Percentiles rank a stretch among this genome's conserved stretches.
Conservation (phyloP, 2,113 vertebrate species). For the Hemiprocne comata region DNA sequence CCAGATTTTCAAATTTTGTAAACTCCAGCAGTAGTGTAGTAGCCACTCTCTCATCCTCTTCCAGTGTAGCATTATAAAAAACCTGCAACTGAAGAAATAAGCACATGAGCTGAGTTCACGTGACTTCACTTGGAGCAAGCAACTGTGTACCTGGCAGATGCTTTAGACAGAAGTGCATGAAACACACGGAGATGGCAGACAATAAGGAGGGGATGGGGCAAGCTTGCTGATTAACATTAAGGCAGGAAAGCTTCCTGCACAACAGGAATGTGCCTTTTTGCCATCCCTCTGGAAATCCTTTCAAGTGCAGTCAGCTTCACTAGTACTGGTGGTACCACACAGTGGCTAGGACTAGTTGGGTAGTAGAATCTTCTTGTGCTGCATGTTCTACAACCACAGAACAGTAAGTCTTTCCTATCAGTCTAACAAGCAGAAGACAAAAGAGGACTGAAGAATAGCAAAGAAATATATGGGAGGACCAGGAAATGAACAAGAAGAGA, state of each 20-base stretch:
- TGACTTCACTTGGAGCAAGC: background rate
- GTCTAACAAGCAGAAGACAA: background rate
- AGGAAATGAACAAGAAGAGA: background rate
- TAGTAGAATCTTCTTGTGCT: background rate
- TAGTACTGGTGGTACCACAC: background rate
- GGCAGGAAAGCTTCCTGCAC: background rate
- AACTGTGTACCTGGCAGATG: background rate
- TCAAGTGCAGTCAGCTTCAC: background rate
- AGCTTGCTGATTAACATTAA: background rate
- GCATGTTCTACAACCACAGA: background rate
- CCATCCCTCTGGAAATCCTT: background rate
- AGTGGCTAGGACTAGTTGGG: background rate
- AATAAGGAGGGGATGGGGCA: background rate
- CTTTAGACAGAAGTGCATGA: background rate
- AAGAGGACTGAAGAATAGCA: background rate
- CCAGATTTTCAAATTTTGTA: conserved; percentile 56
- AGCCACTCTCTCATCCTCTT: conserved; percentile 40
- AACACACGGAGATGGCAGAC: background rate
- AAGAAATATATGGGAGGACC: background rate
- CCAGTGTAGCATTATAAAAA: conserved; percentile 73
- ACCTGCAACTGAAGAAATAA: conserved; percentile 72
- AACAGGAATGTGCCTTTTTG: background rate
- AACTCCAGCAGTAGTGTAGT: conserved; percentile 47
- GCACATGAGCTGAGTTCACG: background rate
- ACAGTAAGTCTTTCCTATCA: background rate